Conservation (phyloP, 2,888 invertebrate species). For the Cheilosia variabilis region DNA sequence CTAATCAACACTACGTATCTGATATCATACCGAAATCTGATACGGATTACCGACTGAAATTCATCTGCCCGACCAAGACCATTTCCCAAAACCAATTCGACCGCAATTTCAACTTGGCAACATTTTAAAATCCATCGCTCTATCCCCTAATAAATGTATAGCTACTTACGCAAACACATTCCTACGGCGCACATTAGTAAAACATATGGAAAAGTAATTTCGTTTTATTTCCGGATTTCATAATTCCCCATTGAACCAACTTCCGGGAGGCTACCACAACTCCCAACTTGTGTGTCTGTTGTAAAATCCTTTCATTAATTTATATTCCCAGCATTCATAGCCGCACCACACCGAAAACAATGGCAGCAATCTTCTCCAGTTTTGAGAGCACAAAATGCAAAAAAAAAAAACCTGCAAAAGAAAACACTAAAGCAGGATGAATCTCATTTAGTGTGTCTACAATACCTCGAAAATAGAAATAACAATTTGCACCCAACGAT, state of each 20-base stretch:
- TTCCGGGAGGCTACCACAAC: conserved; percentile 33
- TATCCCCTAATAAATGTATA: not conserved
- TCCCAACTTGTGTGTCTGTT: conserved; percentile 10
- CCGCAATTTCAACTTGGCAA: not conserved
- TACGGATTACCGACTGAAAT: too few relatives aligned
- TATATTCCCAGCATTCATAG: conserved; percentile 57
- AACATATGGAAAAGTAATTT: conserved; percentile 74
- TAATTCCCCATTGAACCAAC: conserved; percentile 68
- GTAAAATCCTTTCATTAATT: conserved; percentile 73
- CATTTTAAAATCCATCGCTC: not conserved
- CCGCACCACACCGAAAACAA: conserved; percentile 62
- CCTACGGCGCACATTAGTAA: conserved; percentile 36
- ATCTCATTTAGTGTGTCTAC: conserved; percentile 62
- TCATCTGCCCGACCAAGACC: not conserved
- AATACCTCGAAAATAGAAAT: conserved; percentile 62
- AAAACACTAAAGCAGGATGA: conserved; percentile 55
- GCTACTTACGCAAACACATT: conserved; percentile 8
- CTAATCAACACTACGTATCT: too few relatives aligned
- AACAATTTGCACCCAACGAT: conserved; percentile 64
- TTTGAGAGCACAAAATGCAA: conserved; percentile 18
- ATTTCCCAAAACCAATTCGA: not conserved
- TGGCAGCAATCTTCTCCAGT: conserved; percentile 50
- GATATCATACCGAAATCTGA: too few relatives aligned
- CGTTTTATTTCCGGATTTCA: conserved; percentile 71
- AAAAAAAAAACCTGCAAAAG: conserved; percentile 1